phyloP scores from a whole-genome alignment of 1,140 invertebrate species.

The Archivesica marissinica region DNA sequence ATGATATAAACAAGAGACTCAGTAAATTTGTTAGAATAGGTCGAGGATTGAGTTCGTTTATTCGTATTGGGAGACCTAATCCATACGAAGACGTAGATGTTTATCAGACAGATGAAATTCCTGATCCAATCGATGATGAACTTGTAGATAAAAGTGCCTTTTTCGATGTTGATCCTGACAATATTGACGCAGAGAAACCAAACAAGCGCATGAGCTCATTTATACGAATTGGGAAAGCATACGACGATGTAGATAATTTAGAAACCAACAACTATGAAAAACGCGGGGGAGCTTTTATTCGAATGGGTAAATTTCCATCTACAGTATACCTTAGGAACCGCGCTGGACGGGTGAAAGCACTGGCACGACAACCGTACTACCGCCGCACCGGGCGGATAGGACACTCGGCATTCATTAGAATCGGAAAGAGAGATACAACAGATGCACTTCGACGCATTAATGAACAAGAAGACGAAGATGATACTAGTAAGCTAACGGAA shows the following conservation, averaged over 20 bases:
- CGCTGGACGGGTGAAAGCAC: background rate
- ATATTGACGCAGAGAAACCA: background rate
- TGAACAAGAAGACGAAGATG: background rate
- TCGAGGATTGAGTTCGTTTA: conserved; percentile 51
- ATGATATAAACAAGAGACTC: conserved; percentile 37
- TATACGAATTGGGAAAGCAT: conserved; percentile 33
- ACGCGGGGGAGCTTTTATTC: conserved; percentile 44
- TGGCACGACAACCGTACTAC: conserved; percentile 22
- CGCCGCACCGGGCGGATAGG: conserved; percentile 50
- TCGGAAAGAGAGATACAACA: conserved; percentile 54
- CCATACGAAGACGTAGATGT: background rate
- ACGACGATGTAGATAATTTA: background rate
- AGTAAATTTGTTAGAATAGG: conserved; percentile 62
- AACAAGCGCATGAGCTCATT: conserved; percentile 24
- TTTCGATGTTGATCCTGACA: background rate
- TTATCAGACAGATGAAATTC: background rate
- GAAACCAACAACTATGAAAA: background rate
- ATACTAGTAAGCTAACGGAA: background rate
- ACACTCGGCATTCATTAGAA: conserved; percentile 58
- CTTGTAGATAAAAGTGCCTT: conserved; percentile 24
- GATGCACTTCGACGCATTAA: conserved; percentile 25
- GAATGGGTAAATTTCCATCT: conserved; percentile 54
- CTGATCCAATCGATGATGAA: background rate
- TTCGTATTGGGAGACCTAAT: conserved; percentile 45
- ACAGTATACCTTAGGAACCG: conserved; percentile 23